phyloP scores from a whole-genome alignment of 2,797 vertebrate species.

The Antennarius maculatus region DNA sequence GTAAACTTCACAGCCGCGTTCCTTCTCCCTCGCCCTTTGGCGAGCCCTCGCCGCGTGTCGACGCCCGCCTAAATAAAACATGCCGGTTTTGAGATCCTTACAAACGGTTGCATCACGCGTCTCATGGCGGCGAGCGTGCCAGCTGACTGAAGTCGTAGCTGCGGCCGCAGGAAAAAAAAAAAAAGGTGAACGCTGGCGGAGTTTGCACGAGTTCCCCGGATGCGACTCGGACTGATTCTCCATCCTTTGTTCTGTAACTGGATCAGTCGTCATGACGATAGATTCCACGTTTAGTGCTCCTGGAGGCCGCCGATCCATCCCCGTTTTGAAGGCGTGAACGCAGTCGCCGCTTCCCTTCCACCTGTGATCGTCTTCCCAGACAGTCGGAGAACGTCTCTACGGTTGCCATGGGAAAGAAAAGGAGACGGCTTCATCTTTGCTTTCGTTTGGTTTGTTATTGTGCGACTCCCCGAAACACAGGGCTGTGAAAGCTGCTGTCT shows the following conservation, averaged over 20 bases:
- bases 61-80: conserved; percentile 50
- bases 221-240: conserved; percentile 38
- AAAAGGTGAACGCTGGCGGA: conserved; percentile 30
- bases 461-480: conserved; percentile 7
- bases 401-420: conserved; percentile 39
- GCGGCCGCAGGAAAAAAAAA: conserved; percentile 33
- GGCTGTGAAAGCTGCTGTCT: not conserved
- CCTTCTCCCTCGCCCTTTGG: conserved; percentile 3
- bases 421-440: conserved; percentile 15
- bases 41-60: conserved; percentile 20
- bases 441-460: conserved; percentile 25
- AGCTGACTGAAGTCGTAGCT: conserved; percentile 42
- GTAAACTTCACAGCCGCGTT: too few relatives aligned
- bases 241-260: too few relatives aligned
- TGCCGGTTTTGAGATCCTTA: conserved; percentile 51
- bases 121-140: conserved; percentile 29
- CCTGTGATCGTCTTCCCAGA: conserved; percentile 20
- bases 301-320: too few relatives aligned
- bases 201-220: conserved; percentile 22
- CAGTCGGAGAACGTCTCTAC: conserved; percentile 15
- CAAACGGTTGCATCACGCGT: conserved; percentile 70
- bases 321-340: too few relatives aligned
- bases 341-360: conserved; percentile 9
- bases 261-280: too few relatives aligned
- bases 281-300: too few relatives aligned